phyloP scores from a whole-genome alignment of 2,797 vertebrate species.

The Sibirionetta formosa region DNA sequence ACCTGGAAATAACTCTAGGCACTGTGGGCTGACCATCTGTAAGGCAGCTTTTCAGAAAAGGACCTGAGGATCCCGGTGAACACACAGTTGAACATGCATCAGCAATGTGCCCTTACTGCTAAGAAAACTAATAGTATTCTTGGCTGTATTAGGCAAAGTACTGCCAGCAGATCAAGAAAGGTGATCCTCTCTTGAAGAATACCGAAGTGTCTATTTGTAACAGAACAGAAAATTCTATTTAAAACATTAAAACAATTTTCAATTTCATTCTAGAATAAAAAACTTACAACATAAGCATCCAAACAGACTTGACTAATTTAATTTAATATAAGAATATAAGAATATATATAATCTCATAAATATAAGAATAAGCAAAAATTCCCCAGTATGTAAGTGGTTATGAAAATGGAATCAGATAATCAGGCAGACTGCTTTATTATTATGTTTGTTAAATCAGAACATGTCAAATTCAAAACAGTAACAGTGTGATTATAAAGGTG shows the following conservation, averaged over 20 bases:
- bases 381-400: not conserved
- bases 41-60: no score
- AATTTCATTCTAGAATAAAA: not conserved
- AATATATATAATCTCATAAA: not conserved
- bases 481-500: not conserved
- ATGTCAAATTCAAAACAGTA: not conserved
- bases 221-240: not conserved
- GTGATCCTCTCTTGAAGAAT: no score
- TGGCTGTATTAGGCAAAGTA: not conserved
- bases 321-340: not conserved
- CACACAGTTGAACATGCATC: no score
- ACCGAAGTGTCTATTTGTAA: not conserved
- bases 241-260: not conserved
- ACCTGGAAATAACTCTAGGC: no score
- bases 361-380: not conserved
- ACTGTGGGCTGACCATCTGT: no score
- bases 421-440: not conserved
- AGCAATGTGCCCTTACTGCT: no score
- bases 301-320: rapidly evolving
- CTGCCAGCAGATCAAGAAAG: not conserved
- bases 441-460: not conserved
- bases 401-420: not conserved
- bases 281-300: not conserved
- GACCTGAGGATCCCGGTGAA: no score
- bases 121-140: no score